Conservation (phyloP, 2,113 vertebrate species). For the Pimephales promelas region DNA sequence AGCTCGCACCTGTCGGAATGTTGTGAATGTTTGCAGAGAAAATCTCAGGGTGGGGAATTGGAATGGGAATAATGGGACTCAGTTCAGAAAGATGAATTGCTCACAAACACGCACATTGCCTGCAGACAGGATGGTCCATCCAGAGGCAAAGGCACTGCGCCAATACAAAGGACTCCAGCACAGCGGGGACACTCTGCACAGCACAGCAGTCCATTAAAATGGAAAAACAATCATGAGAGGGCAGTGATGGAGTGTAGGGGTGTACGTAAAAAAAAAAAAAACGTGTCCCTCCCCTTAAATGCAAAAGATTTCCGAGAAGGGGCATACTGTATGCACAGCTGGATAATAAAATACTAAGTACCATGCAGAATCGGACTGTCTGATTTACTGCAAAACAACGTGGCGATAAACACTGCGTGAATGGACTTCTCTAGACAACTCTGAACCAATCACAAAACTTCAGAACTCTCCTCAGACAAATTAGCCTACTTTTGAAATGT, state of each 20-base stretch:
- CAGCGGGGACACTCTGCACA: slow-evolving; percentile 16
- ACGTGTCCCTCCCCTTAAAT: slow-evolving; percentile 27
- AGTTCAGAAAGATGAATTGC: slow-evolving; percentile 16
- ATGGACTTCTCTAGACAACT: not conserved
- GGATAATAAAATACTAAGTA: slow-evolving; percentile 13
- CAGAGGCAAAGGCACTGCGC: not conserved
- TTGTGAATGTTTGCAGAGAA: not conserved
- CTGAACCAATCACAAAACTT: slow-evolving; percentile 6
- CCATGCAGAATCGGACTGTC: slow-evolving; percentile 11
- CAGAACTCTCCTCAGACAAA: not conserved
- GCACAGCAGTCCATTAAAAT: slow-evolving; percentile 50
- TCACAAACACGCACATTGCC: slow-evolving; percentile 1
- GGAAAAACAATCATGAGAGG: slow-evolving; percentile 43
- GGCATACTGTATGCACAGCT: slow-evolving; percentile 10
- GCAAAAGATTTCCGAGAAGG: slow-evolving; percentile 40
- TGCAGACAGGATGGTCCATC: slow-evolving; percentile 1
- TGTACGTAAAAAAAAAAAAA: not conserved
- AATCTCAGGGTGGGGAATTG: not conserved
- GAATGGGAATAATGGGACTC: not conserved
- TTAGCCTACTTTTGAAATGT: too few relatives aligned
- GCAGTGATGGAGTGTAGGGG: slow-evolving; percentile 29
- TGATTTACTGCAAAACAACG: slow-evolving; percentile 31
- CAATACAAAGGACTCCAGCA: slow-evolving; percentile 11
- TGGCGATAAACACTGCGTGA: not conserved
- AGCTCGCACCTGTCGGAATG: not conserved